Conservation (phyloP, 2,797 vertebrate species). For the Trichosurus vulpecula region DNA sequence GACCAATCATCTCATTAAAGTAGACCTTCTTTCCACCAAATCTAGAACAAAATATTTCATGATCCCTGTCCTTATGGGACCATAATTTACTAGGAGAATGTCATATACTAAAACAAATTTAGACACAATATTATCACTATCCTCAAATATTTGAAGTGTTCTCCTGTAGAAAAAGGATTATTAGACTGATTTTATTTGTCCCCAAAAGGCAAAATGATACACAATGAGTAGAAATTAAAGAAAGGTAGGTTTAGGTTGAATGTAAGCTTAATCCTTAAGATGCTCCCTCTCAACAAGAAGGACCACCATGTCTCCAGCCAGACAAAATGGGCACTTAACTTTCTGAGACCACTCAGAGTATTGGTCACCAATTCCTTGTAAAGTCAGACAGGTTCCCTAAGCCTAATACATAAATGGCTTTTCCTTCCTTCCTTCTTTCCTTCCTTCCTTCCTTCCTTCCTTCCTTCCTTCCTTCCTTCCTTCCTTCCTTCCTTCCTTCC, state of each 20-base stretch:
- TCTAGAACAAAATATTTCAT: neutral
- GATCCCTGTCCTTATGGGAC: neutral
- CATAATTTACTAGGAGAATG: neutral
- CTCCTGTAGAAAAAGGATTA: neutral
- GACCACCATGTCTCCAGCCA: neutral
- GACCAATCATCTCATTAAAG: neutral
- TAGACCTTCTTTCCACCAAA: neutral
- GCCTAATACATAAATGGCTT: neutral
- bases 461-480: too few species aligned
- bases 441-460: too few species aligned
- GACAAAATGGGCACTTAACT: neutral
- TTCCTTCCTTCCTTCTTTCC: too few species aligned
- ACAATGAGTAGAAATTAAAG: neutral
- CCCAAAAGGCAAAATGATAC: neutral
- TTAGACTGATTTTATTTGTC: neutral
- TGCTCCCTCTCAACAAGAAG: neutral
- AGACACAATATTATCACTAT: neutral
- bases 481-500: too few species aligned
- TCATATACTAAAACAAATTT: neutral
- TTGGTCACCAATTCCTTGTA: neutral
- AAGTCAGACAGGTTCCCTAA: neutral
- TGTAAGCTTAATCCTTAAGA: neutral
- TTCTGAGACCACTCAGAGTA: neutral
- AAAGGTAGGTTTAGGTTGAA: neutral
- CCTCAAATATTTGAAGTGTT: neutral